A percentile compares a stretch with the other conserved stretches of the same genome.
phyloP scores from a whole-genome alignment of 2,113 vertebrate species.

The Rhegmatorhina hoffmannsi region DNA sequence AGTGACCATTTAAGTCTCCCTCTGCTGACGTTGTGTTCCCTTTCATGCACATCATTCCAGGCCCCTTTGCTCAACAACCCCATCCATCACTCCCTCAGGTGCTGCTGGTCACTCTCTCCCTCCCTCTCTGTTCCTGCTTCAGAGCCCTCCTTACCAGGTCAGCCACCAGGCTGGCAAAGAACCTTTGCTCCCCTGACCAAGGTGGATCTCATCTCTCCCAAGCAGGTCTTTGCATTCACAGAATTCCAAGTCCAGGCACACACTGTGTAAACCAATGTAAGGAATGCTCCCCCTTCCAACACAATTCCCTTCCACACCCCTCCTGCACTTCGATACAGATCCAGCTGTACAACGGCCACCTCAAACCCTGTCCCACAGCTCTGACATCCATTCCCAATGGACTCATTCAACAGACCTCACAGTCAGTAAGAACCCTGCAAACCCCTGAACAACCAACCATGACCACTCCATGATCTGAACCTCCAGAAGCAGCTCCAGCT shows the following conservation, averaged over 20 bases:
- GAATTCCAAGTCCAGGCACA: not conserved
- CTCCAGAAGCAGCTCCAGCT: not conserved
- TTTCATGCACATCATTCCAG: not conserved
- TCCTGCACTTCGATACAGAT: not conserved
- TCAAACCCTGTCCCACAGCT: not conserved
- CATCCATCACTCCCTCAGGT: not conserved
- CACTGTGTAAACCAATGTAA: not conserved
- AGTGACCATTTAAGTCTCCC: not conserved
- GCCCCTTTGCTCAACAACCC: not conserved
- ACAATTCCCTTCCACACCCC: not conserved
- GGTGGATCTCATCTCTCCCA: not conserved
- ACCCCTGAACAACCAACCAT: not conserved
- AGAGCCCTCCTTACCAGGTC: not conserved
- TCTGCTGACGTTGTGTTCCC: not conserved
- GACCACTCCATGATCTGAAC: not conserved
- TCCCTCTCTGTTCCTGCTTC: not conserved
- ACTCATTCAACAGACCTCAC: not conserved
- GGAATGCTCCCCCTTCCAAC: not conserved
- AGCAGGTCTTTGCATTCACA: not conserved
- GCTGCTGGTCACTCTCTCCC: not conserved
- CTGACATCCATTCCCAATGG: fast-evolving
- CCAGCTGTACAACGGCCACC: not conserved
- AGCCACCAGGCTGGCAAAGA: not conserved
- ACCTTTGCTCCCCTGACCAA: not conserved
- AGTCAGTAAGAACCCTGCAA: not conserved